Percentiles rank a stretch among this genome's conserved stretches.
Evolutionary conservation across 2,113 vertebrate species (phyloP).

Genomic region (Trogon surrucura): DNA sequence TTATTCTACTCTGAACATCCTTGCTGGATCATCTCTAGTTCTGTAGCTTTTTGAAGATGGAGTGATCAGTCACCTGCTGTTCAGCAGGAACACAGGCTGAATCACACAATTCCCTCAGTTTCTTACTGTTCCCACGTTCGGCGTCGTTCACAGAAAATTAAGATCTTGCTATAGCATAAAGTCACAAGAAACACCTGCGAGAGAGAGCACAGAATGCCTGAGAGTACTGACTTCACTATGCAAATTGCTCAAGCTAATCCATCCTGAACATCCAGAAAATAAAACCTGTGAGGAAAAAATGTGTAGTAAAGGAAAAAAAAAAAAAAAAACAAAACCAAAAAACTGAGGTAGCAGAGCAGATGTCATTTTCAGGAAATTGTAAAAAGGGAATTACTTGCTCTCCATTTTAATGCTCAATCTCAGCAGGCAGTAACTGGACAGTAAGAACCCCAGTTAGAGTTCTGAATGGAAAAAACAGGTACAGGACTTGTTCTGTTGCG

Average conservation of each 20-base stretch:
- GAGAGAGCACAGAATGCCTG: neutral
- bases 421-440: neutral
- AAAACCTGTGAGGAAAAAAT: neutral
- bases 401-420: fast-evolving
- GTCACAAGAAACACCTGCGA: neutral
- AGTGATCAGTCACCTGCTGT: neutral
- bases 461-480: neutral
- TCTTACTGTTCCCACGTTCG: neutral
- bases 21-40: neutral
- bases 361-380: neutral
- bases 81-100: neutral
- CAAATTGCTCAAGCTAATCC: neutral
- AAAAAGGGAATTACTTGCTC: neutral
- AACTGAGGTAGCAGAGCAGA: neutral
- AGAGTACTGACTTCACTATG: too few species aligned
- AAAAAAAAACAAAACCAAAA: neutral
- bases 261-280: neutral
- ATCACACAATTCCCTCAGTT: neutral
- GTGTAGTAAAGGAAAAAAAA: neutral
- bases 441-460: neutral
- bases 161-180: neutral
- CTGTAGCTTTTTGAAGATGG: neutral
- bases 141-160: neutral
- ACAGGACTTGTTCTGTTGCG: neutral
- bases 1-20: neutral